Evolutionary conservation across 1,140 invertebrate genomes (phyloP), one percentile per base, ranked within the genome.

Genomic region (Dendroctonus valens): DNA sequence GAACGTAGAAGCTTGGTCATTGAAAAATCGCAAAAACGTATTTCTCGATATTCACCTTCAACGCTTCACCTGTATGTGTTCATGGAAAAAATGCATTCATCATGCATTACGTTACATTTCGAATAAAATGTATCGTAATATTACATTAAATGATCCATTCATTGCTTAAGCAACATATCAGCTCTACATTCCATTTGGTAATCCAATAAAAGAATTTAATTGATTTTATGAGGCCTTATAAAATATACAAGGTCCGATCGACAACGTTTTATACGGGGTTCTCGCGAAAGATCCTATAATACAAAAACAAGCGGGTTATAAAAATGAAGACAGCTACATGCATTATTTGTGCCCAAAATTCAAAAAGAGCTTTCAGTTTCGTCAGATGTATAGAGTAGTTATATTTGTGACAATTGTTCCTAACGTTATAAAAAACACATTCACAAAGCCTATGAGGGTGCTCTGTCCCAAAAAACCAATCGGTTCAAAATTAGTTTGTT

Each of bases 401-500:
- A 54, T 60, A 59, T 40, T 66, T 59, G 54, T 67, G 65, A 54
- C 48, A 60, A 60, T 60, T 67, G 65, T 67, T 67, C 57, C 65
- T 67, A 67, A 67, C 44, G 38, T 53, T 67, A 67, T 67, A 67
- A 67, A 65, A 67, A 67, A 59, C 65, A 67, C 65, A 67, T 53
- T 60, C 65, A 60, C 65, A 41, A 60, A 60, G 65, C 65, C 57
- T 41, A 60, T 38, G 50, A 39, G 65, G 58, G 49, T 42, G 49
- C 38, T 44, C 44, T 15, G n/a, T 49, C 42, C 50, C 41, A 60
- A 52, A 54, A 54, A 63, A 8, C 7, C 39, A 41, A 53, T 14
- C 8, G 42, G n/a, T 54, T 6, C 6, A 8, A 12, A 12, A 9
- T 26, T 39, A 12, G 14, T 40, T 61, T 8, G 50, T 14, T 41